Evolutionary conservation across 2,113 vertebrate species (phyloP), one percentile per base, ranked within the genome.

Genomic region (Telmatochromis brichardi): DNA sequence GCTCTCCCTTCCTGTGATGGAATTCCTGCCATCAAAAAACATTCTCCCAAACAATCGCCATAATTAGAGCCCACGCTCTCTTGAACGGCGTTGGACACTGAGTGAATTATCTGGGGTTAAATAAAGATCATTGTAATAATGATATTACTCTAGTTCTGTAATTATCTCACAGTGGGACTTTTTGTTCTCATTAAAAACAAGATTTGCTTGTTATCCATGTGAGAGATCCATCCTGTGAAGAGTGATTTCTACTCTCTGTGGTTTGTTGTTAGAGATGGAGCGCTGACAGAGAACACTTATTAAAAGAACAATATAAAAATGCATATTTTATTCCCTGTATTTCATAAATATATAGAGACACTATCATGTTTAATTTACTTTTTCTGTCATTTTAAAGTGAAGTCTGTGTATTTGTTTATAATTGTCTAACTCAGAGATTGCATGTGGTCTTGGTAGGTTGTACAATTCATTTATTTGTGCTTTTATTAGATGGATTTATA

Each of bases 1-100:
- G 42, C 91, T 78, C 92, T 91, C 90, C 92, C 90, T 92, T 94
- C 93, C 93, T 92, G 89, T 89, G 81, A 73, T 94, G 92, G 82
- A 93, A 90, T 94, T 93, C 92, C 88, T 88, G 68, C 26, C 4
- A 2, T 91, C 86, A 83, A 83, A 91, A 87, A 76, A 28, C 23
- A 76, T 42, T 84, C 35, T 71, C 51, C 68, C 71, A 86, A 89
- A 88, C 87, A 87, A 9, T 50, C 14, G n/a, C 80, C 88, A 78
- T 90, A 84, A 89, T 90, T 91, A 86, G 83, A 89, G 83, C 12
- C 31, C 37, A 42, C 21, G 58, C 4, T 31, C 13, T 80, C 19
- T 54, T 17, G 1, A 47, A 73, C 40, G 37, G 57, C 35, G 78
- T 65, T 31, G 76, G 80, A 60, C 71, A 58, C 53, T 81, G 55